Conservation (phyloP, 2,113 vertebrate species). For the Xenopus borealis region DNA sequence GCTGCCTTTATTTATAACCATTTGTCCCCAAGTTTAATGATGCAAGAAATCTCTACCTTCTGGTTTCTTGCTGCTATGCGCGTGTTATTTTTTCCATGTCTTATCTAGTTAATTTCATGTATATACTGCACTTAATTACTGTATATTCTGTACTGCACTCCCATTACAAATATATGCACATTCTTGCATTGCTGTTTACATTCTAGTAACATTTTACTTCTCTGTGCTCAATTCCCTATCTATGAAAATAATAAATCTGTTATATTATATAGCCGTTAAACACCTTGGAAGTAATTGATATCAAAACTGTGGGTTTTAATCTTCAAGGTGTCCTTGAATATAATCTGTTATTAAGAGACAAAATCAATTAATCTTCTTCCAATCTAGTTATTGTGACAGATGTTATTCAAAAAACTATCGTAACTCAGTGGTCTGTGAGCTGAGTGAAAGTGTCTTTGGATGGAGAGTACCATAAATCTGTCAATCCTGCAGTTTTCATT, state of each 20-base stretch:
- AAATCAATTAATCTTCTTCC: conserved; percentile 6
- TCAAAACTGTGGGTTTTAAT: neutral
- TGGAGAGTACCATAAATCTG: neutral
- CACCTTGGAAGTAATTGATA: neutral
- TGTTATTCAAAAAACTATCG: conserved; percentile 3
- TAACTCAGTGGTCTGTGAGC: neutral
- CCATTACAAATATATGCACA: too few relatives aligned
- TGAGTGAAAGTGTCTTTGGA: conserved; percentile 1
- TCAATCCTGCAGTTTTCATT: conserved; percentile 1
- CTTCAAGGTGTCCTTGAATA: conserved; percentile 1
- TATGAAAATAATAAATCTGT: neutral
- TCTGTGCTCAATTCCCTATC: neutral
- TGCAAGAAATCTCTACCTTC: too few relatives aligned
- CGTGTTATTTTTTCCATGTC: too few relatives aligned
- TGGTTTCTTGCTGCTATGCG: too few relatives aligned
- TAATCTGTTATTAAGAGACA: conserved; percentile 3
- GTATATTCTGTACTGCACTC: too few relatives aligned
- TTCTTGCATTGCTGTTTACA: too few relatives aligned
- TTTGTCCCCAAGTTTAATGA: too few relatives aligned
- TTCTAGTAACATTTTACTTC: neutral
- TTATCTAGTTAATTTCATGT: too few relatives aligned
- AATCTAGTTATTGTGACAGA: conserved; percentile 6
- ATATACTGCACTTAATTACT: too few relatives aligned
- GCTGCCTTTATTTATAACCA: too few relatives aligned
- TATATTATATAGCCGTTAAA: neutral